Base-by-base conservation (phyloP, 2,888 invertebrate genomes). In the Drosophila cognata region DNA sequence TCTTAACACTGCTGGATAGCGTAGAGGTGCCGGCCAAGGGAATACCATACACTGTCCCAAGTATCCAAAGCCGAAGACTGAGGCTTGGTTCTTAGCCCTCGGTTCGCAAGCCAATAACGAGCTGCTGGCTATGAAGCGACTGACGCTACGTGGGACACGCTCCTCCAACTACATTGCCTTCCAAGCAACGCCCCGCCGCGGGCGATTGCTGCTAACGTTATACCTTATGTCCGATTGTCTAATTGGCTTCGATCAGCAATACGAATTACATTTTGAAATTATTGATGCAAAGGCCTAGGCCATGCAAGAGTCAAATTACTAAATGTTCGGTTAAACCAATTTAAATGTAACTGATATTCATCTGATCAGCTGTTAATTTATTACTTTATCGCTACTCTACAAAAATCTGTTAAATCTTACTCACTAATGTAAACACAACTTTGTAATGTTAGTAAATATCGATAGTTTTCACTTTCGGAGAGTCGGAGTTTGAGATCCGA, bases 231-330 rank as follows among this genome's bases (percentile, higher is more conserved):
- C 98, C 55, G 99, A 99, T 93, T 96, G 96, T 73, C 98, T 99
- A 90, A 94, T 99, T 77, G 99, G 99, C 2, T 94, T 99, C 35
- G 99, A 99, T 94, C 99, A 99, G 92, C 98, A 99, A 91, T 98
- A 94, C 72, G 94, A 95, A 79, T 82, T 95, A 28, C 94, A 94
- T 63, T 93, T 95, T 57, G 94, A 95, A 80, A 91, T 95, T 43
- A 83, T 92, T 36, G 88, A 91, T 73, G 79, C 88, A 18, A 87
- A 89, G 62, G 56, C 62, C 10, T 70, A 78, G 36, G 8, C 31
- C n/a, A 11, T 4, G 55, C 18, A 28, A 16, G 21, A 18, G 10
- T 36, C 1, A 38, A 57, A 16, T 35, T 16, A 53, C 51, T 43
- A 31, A 1, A 35, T 35, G 31, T 31, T 31, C 31, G 31, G 0